phyloP scores from a whole-genome alignment of 2,113 vertebrate genomes.

The Platycercus adscitus region DNA sequence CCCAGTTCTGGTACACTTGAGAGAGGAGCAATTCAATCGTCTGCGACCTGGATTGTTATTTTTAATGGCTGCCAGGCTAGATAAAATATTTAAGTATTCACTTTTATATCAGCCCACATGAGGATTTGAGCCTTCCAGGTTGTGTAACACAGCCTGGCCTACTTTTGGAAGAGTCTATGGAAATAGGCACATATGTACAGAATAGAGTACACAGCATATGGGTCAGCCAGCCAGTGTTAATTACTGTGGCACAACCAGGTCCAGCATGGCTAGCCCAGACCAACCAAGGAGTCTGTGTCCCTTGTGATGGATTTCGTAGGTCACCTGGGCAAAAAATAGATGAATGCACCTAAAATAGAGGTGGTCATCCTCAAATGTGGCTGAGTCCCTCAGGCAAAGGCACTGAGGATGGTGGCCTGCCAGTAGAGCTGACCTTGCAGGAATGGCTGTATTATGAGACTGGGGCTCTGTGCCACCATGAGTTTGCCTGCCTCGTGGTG shows the following conservation, averaged over 20 bases:
- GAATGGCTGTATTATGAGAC: rapidly evolving
- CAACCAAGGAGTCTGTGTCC: background rate
- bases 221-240: background rate
- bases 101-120: conserved; percentile 41
- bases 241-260: background rate
- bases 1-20: conserved; percentile 14
- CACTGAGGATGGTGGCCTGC: background rate
- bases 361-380: rapidly evolving
- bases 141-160: conserved; percentile 44
- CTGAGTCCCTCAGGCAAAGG: background rate
- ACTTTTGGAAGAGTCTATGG: background rate
- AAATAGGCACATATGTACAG: background rate
- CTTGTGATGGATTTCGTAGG: background rate
- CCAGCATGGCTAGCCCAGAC: background rate
- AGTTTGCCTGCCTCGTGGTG: background rate
- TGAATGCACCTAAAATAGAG: background rate
- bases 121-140: conserved; percentile 25
- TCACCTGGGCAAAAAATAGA: background rate
- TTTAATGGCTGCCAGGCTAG: conserved; percentile 37
- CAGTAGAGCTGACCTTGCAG: background rate
- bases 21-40: conserved; percentile 21
- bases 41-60: conserved; percentile 53
- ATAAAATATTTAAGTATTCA: conserved; percentile 66
- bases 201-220: background rate
- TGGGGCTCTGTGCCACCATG: background rate